Evolutionary conservation across 2,888 invertebrate species (phyloP), one percentile per base, ranked within the genome.

Genomic region (Rotaria sp.): DNA sequence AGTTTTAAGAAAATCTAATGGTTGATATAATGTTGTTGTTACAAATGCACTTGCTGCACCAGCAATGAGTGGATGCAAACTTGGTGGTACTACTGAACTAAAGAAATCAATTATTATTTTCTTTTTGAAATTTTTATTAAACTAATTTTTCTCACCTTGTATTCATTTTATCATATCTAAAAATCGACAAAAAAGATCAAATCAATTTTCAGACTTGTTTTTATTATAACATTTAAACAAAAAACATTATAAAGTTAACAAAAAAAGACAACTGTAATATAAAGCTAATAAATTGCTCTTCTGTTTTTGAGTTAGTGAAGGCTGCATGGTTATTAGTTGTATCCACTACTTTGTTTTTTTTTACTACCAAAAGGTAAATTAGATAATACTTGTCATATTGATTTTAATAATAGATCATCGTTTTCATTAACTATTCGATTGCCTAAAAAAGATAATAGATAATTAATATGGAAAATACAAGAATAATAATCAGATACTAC

Each of bases 11-110:
- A 45, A 80, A 45, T 80, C 80, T 41, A 80, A 45, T n/a, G 80
- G 80, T 45, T 80, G 80, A n/a, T 80, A 80, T 24, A 80, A n/a
- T n/a, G 80, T 45, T n/a, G 80, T 80, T 41, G 80, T 80, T 45
- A 80, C 45, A 26, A 80, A 80, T 18, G 80, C 80, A 80, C 80
- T 80, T 13, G 80, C 5, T 21, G 26, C 41, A n/a, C 80, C 80
- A 3, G 80, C 80, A 80, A 80, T 13, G 0, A 80, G 15, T 45
- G 80, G 80, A 80, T 80, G n/a, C 2, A 80, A n/a, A 13, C n/a
- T 15, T 26, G 41, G n/a, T 41, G 45, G 4, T 80, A 24, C n/a
- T 80, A 13, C 11, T 80, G 80, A n/a, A 41, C 80, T 80, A 80
- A 13, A 80, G 21, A 67, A 8, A 67, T 15, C 1, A 26, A 57